Conservation (phyloP, 2,113 vertebrate species). For the Lagopus muta region DNA sequence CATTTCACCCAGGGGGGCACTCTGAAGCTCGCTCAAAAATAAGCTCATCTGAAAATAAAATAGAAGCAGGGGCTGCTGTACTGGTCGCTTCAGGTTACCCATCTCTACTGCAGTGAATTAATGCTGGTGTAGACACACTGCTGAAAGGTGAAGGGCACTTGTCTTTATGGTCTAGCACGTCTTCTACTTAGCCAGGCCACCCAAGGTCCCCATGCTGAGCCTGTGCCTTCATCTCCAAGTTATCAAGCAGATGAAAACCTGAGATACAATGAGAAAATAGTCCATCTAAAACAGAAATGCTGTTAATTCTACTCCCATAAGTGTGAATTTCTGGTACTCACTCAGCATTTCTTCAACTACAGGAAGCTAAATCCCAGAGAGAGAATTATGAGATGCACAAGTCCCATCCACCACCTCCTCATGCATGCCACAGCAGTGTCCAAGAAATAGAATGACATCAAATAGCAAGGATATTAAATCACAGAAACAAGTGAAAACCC, state of each 20-base stretch:
- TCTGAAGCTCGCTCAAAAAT: not conserved
- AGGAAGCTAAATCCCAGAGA: not conserved
- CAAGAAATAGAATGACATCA: not conserved
- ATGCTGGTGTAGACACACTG: not conserved
- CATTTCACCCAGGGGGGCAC: not conserved
- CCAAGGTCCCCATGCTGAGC: not conserved
- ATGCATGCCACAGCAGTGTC: rapidly evolving
- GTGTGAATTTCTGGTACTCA: rapidly evolving
- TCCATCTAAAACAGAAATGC: not conserved
- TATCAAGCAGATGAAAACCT: not conserved
- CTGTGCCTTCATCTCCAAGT: not conserved
- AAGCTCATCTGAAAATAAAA: not conserved
- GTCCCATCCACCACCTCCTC: rapidly evolving
- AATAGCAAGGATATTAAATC: not conserved
- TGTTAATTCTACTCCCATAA: not conserved
- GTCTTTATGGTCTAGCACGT: rapidly evolving
- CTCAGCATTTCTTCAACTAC: not conserved
- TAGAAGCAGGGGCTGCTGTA: not conserved
- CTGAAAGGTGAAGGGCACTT: not conserved
- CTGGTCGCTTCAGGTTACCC: not conserved
- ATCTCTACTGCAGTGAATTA: rapidly evolving
- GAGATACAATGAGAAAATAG: not conserved
- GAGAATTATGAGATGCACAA: not conserved
- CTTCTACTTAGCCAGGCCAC: not conserved
- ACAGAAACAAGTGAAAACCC: not conserved